A percentile compares a stretch with the other conserved stretches of the same genome.
These are phyloP conservation scores for Pelecanoides urinatrix DNA, from an alignment of 2,113 vertebrate genomes.

Conservation along the genomic window DNA sequence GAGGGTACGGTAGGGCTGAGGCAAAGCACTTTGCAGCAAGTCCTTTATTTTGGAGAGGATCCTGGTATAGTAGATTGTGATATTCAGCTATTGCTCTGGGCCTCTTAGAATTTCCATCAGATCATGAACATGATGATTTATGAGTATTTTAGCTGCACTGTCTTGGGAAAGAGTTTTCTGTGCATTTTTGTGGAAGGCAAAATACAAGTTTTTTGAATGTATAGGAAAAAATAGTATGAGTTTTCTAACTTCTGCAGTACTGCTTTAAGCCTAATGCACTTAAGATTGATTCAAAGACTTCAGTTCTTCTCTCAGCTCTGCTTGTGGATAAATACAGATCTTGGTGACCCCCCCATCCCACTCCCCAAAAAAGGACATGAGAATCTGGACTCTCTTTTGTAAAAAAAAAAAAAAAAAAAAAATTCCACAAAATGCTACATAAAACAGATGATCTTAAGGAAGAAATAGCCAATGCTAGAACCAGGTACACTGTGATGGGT, in stretches of 20 bases:
- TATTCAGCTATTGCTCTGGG: neutral
- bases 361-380: rapidly evolving
- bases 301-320: neutral
- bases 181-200: neutral
- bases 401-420: neutral
- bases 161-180: neutral
- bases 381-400: neutral
- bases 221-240: neutral
- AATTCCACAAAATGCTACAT: neutral
- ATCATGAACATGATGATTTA: neutral
- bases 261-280: neutral
- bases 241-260: neutral
- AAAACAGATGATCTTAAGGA: neutral
- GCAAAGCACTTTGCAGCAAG: neutral
- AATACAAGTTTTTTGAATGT: neutral
- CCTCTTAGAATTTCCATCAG: neutral
- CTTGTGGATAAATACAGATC: neutral
- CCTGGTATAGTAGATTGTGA: neutral
- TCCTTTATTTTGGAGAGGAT: neutral
- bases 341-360: neutral
- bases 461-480: neutral
- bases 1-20: neutral
- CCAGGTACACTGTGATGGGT: neutral
- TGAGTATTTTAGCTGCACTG: neutral
- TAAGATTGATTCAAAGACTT: neutral